Evolutionary conservation across 2,888 invertebrate genomes (phyloP).

Genomic region (Orchesellides sinensis): DNA sequence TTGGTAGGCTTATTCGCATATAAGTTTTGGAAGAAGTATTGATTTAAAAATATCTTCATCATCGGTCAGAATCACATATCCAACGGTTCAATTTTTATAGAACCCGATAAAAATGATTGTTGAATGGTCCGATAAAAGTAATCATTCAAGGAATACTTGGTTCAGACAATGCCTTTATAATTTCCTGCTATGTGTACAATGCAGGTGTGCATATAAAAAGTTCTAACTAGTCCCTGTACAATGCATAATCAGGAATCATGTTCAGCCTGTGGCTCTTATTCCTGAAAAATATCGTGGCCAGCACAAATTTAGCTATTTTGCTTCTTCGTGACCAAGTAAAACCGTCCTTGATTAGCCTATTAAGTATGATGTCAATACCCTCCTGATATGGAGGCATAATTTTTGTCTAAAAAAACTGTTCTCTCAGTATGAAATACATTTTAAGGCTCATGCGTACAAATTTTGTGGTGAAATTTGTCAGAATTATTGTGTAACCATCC

Average conservation of each 20-base stretch:
- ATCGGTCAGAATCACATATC: no score
- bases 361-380: slow-evolving; percentile 64
- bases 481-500: slow-evolving; percentile 39
- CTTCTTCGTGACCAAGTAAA: slow-evolving; percentile 58
- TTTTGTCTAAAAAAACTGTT: slow-evolving; percentile 48
- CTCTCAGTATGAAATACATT: slow-evolving; percentile 5
- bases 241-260: slow-evolving; percentile 56
- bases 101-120: no score
- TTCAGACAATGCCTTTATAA: no score
- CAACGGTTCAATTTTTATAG: no score
- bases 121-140: no score
- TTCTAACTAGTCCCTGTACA: no score
- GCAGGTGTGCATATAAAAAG: no score
- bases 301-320: slow-evolving; percentile 24
- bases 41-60: no score
- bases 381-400: slow-evolving; percentile 58
- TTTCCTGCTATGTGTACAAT: no score
- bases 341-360: slow-evolving; percentile 61
- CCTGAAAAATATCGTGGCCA: background rate
- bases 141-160: no score
- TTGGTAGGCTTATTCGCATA: no score
- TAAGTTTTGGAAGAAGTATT: no score
- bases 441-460: background rate
- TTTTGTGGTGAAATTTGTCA: slow-evolving; percentile 53
- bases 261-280: slow-evolving; percentile 57